phyloP scores from a whole-genome alignment of 2,113 vertebrate species.

The Limnothrissa miodon region DNA sequence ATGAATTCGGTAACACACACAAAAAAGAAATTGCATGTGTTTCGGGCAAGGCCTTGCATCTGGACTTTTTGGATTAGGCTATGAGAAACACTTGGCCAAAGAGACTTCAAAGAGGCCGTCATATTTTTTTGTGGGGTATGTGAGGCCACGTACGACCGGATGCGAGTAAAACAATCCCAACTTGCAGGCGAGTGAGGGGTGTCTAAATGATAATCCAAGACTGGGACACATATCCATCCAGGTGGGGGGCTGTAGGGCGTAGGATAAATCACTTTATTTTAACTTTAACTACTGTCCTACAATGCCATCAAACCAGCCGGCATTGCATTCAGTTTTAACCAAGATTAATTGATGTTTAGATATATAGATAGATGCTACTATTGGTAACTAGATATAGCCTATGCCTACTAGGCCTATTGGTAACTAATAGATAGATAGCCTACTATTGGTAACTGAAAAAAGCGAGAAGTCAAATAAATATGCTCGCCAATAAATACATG shows the following conservation, averaged over 20 bases:
- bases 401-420: too few species aligned
- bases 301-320: neutral
- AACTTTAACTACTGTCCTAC: neutral
- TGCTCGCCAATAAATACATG: neutral
- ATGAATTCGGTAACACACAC: neutral
- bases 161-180: neutral
- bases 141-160: neutral
- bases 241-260: neutral
- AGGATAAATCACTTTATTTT: neutral
- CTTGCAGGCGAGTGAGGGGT: neutral
- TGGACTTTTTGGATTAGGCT: constrained; percentile 6
- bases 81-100: neutral
- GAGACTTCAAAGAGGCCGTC: neutral
- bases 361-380: too few species aligned
- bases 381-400: too few species aligned
- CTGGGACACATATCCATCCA: neutral
- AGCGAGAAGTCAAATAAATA: neutral
- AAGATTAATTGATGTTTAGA: neutral
- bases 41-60: constrained; percentile 7
- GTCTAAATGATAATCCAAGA: constrained; percentile 9
- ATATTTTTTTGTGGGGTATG: constrained; percentile 3
- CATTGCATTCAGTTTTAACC: neutral
- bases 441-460: too few species aligned
- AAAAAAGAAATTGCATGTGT: neutral
- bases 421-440: too few species aligned